Percentiles rank a stretch among this genome's conserved stretches.
phyloP scores from a whole-genome alignment of 2,797 vertebrate genomes.

The Mionectes olivaceus region DNA sequence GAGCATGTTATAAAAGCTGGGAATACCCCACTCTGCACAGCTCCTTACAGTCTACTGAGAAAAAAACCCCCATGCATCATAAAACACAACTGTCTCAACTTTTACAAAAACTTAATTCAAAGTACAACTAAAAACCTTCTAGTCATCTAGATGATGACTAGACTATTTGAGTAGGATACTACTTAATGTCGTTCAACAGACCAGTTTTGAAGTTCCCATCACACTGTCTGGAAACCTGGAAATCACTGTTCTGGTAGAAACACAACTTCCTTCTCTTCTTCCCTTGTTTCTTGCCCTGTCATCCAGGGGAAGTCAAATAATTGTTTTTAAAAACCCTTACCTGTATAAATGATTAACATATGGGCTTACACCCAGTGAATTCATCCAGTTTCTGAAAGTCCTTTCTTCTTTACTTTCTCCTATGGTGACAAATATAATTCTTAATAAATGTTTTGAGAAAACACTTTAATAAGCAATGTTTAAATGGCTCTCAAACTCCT shows the following conservation, averaged over 20 bases:
- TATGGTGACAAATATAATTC: constrained; percentile 70
- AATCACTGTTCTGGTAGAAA: neutral
- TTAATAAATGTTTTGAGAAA: constrained; percentile 12
- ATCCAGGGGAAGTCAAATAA: neutral
- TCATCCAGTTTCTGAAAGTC: constrained; percentile 98
- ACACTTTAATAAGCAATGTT: neutral
- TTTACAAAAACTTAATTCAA: fast-evolving
- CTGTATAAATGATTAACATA: constrained; percentile 93
- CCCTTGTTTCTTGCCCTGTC: neutral
- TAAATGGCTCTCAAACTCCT: neutral
- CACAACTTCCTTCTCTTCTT: neutral
- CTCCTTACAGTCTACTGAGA: neutral
- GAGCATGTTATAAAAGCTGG: neutral
- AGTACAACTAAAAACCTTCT: neutral
- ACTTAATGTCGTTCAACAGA: neutral
- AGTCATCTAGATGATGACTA: neutral
- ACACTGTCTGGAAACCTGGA: neutral
- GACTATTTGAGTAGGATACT: neutral
- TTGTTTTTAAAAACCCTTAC: constrained; percentile 70
- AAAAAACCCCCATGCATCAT: neutral
- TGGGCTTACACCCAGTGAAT: constrained; percentile 93
- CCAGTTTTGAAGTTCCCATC: neutral
- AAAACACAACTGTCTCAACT: neutral
- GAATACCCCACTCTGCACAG: neutral
- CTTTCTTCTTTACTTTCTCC: constrained; percentile 93